These are phyloP conservation scores for Ametastegia equiseti DNA, from an alignment of 2,888 invertebrate genomes.

Conservation along the genomic window DNA sequence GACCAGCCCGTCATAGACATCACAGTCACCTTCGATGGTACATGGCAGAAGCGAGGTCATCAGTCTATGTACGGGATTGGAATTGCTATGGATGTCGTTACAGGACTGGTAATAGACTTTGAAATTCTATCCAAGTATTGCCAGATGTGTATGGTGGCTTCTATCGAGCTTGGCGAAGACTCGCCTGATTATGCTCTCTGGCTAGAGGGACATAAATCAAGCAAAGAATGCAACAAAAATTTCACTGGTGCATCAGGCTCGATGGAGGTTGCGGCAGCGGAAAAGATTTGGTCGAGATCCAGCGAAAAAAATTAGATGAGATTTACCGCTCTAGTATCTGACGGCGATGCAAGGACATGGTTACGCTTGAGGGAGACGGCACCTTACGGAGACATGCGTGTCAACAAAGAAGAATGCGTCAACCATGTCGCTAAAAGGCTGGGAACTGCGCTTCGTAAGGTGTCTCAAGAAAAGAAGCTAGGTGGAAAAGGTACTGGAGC, in stretches of 20 bases:
- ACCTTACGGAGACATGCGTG: conserved; percentile 14
- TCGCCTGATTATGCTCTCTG: conserved; percentile 37
- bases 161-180: conserved; percentile 29
- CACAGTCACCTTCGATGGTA: conserved; percentile 48
- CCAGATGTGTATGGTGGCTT: no score
- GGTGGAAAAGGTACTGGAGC: conserved; percentile 32
- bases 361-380: background rate
- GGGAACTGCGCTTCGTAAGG: conserved; percentile 48
- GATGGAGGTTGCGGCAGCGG: conserved; percentile 45
- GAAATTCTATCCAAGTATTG: conserved; percentile 49
- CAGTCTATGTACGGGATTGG: conserved; percentile 44
- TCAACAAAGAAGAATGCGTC: conserved; percentile 49
- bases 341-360: conserved; percentile 1
- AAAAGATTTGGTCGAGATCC: conserved; percentile 35
- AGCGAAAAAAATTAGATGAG: conserved; percentile 34
- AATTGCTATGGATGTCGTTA: conserved; percentile 46
- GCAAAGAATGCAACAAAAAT: conserved; percentile 44
- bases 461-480: background rate
- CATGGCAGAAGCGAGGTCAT: conserved; percentile 46
- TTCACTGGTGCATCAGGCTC: conserved; percentile 36
- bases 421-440: conserved; percentile 50
- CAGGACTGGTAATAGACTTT: conserved; percentile 50
- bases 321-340: background rate
- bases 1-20: conserved; percentile 39
- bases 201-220: conserved; percentile 22